Evolutionary conservation across 2,797 vertebrate genomes (phyloP).

Genomic region (Nyctalus aviator): DNA sequence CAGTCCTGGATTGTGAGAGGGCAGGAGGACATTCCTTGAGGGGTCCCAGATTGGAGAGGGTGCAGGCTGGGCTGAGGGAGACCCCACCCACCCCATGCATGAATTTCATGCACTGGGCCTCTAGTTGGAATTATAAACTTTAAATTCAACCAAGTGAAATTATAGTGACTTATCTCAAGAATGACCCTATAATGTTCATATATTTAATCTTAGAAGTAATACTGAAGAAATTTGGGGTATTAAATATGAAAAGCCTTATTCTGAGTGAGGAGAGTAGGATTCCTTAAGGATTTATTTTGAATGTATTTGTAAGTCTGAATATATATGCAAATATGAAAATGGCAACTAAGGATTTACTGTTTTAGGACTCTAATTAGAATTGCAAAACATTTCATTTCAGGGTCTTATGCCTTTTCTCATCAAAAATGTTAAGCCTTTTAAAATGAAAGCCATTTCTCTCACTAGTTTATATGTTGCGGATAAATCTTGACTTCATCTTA

Average conservation of each 20-base stretch:
- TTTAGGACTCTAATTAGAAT: conserved; percentile 71
- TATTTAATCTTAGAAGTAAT: neutral
- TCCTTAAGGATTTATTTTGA: conserved; percentile 45
- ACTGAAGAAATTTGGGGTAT: neutral
- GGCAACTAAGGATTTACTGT: conserved; percentile 43
- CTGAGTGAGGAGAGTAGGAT: neutral
- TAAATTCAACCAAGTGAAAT: conserved; percentile 2
- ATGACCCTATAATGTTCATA: neutral
- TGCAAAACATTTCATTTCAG: conserved; percentile 75
- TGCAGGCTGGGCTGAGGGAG: too few species aligned
- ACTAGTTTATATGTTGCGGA: conserved; percentile 38
- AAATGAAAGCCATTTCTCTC: conserved; percentile 49
- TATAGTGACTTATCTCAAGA: neutral
- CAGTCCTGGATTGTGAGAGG: too few species aligned
- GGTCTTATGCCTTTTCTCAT: conserved; percentile 58
- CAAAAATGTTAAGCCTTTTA: conserved; percentile 53
- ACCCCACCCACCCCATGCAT: too few species aligned
- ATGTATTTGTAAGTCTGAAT: conserved; percentile 42
- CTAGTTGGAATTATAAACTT: neutral
- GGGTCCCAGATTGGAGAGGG: too few species aligned
- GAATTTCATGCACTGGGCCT: too few species aligned
- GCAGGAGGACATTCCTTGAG: too few species aligned
- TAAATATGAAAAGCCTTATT: neutral
- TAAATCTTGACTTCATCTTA: conserved; percentile 62
- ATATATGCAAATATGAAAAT: conserved; percentile 67